phyloP scores from a whole-genome alignment of 2,797 vertebrate genomes.

The Neopelma chrysocephalum region DNA sequence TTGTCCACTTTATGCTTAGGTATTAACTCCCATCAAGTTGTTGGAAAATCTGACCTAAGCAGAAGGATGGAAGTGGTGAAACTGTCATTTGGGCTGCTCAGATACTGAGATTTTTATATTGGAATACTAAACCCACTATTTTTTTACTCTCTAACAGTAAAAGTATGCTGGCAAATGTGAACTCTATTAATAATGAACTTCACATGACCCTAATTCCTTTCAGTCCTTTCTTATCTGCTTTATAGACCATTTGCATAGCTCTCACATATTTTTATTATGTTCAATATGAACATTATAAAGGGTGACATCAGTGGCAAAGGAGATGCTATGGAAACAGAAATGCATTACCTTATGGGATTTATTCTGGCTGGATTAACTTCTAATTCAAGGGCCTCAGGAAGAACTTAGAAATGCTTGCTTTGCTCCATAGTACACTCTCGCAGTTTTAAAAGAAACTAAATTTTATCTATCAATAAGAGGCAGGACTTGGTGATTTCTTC shows the following conservation, averaged over 20 bases:
- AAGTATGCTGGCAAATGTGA: neutral
- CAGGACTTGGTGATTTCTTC: neutral
- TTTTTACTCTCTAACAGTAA: neutral
- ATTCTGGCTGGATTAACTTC: neutral
- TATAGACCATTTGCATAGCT: neutral
- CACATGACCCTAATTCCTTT: neutral
- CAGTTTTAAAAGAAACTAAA: neutral
- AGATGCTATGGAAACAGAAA: neutral
- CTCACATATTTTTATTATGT: neutral
- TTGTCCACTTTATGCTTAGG: neutral
- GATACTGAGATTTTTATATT: neutral
- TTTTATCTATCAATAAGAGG: neutral
- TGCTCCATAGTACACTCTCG: neutral
- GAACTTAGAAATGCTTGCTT: neutral
- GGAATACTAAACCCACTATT: neutral
- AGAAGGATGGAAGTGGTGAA: neutral
- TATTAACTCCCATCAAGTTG: neutral
- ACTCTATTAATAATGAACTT: conserved; percentile 3
- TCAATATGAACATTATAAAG: neutral
- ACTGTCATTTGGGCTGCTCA: neutral
- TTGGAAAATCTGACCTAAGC: neutral
- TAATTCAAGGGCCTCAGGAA: neutral
- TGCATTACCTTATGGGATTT: neutral
- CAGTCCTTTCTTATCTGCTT: neutral
- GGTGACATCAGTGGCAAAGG: neutral